Evolutionary conservation across 2,113 vertebrate species (phyloP), one percentile per base, ranked within the genome.

Genomic region (Probosciger aterrimus): DNA sequence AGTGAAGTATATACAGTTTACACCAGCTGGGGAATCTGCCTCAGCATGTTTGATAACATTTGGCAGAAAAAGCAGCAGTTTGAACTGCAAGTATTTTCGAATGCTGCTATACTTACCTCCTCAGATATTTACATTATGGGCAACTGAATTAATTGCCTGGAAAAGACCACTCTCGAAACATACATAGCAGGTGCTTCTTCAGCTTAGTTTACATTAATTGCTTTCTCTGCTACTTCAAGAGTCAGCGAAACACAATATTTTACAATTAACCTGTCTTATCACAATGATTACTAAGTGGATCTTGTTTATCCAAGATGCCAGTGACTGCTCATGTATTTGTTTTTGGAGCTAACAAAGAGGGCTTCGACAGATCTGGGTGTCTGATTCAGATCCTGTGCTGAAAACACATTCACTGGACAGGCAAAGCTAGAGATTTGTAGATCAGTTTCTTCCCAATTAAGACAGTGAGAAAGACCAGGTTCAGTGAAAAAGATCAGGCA

Each of bases 61-160:
- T 93, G n/a, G 73, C 57, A 82, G 52, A 47, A 93, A 88, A 88
- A 75, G 11, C 6, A 80, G 41, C 18, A 47, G 28, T 93, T 70
- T 87, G 44, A 68, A 60, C 14, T 47, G 10, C 19, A 78, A 85
- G 18, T 57, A 31, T 64, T 95, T 94, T 82, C 31, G 28, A 75
- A 47, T 43, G 47, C 44, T 93, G 60, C 49, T 82, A 67, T 12
- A 3, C 27, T 53, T 82, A 69, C 14, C 24, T 59, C 65, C 44
- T 89, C n/a, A 78, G 55, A 95, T 86, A 83, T 93, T 96, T 97
- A 95, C 77, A 81, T 92, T 95, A 60, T 53, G 64, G 77, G 59
- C 62, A 90, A 83, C 55, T 77, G 52, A 97, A 95, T 89, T 92
- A 95, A 95, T 93, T 95, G 68, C 75, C 91, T 94, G 78, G 73